Evolutionary conservation across 2,888 invertebrate species (phyloP), one percentile per base, ranked within the genome.

Genomic region (Unio pictorum): DNA sequence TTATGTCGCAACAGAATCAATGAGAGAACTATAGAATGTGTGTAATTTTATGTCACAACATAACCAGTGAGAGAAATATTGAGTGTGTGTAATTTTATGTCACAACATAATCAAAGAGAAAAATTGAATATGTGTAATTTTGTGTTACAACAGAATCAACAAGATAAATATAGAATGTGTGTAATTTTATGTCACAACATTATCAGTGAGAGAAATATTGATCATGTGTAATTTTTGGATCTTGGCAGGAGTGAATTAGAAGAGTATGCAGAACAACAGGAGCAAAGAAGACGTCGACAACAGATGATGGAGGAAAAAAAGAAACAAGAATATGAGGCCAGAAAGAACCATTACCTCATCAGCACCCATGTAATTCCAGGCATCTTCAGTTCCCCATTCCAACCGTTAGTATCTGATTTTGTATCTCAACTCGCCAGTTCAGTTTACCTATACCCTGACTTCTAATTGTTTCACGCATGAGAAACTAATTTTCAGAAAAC

Each of bases 291-390:
- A 60, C 74, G 81, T 67, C 67, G 82, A 54, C 79, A 84, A 64
- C 73, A 76, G 61, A 86, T 86, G 65, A 79, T 80, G n/a, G 75
- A 75, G 54, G 82, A 84, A 54, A 81, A 75, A 56, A 68, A 76
- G 54, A 69, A 68, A 34, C 74, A 80, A 64, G 83, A 86, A 59
- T 73, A 80, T 30, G 80, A 81, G 65, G 87, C 89, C 11, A 74
- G 84, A 64, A 87, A 86, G 71, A 81, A 86, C 64, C 89, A 89
- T 74, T 82, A 88, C 68, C 84, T 90, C 20, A 76, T 89, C 69
- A 88, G 89, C 71, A 90, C 89, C n/a, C 76, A 83, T 28, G 88
- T 86, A 55, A 82, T 86, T 30, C 89, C 90, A n/a, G 89, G 89
- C 8, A 81, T 89, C 61, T 89, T 84, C 79, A 89, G 89, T 77